These are phyloP conservation scores for Montipora cactus DNA, from an alignment of 64 coral and sea anemone species.

Conservation along the genomic window DNA sequence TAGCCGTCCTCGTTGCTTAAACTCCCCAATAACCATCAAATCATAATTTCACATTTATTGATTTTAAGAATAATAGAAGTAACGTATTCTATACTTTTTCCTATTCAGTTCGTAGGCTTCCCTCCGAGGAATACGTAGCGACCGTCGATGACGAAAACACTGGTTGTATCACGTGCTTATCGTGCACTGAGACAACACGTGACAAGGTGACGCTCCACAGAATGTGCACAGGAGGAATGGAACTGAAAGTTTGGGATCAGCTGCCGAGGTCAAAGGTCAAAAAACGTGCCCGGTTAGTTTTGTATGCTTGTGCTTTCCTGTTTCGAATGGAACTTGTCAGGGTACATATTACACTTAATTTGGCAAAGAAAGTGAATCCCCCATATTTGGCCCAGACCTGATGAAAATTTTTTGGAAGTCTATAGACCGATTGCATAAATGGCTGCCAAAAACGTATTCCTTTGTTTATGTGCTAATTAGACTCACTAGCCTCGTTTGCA, in stretches of 20 bases:
- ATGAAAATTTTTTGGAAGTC: no score
- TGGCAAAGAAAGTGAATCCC: no score
- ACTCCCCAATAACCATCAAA: no score
- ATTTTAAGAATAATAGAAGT: no score
- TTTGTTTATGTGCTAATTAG: no score
- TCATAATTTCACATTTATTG: no score
- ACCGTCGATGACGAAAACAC: conserved; percentile 91
- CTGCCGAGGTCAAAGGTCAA: conserved; percentile 73
- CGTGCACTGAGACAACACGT: conserved; percentile 69
- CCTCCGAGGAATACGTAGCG: conserved; percentile 91
- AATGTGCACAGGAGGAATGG: conserved; percentile 90
- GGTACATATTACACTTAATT: no score
- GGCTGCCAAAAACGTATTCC: no score
- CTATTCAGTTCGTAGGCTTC: conserved; percentile 80
- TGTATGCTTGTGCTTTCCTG: not conserved
- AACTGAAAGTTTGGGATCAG: conserved; percentile 95
- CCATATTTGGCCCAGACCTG: no score
- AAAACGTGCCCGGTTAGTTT: conserved; percentile 78
- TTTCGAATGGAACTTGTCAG: not conserved
- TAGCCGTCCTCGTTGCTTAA: no score
- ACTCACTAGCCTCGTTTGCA: no score
- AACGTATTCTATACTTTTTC: not conserved
- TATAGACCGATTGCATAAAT: no score
- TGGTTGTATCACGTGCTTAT: conserved; percentile 86
- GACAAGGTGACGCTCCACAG: conserved; percentile 70